Evolutionary conservation across 2,797 vertebrate species (phyloP).

Genomic region (Scyliorhinus canicula): DNA sequence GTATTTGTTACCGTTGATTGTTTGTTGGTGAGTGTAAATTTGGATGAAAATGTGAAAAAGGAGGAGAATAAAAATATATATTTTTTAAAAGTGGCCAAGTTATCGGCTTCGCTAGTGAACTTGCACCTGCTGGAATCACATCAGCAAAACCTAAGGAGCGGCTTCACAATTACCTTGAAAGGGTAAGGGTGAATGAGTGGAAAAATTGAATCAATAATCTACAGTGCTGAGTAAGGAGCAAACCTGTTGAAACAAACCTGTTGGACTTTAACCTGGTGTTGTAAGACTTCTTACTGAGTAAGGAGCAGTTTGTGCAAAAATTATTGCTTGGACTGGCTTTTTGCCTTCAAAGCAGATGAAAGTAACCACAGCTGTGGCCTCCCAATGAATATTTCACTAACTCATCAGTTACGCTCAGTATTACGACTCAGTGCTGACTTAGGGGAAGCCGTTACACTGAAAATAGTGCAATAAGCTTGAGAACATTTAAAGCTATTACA

Average conservation of each 20-base stretch:
- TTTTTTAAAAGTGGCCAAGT: neutral
- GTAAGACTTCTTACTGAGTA: too few species aligned
- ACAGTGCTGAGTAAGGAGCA: neutral
- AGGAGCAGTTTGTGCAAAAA: neutral
- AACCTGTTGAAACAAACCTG: too few species aligned
- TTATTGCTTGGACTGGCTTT: neutral
- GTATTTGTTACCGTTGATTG: too few species aligned
- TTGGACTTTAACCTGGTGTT: too few species aligned
- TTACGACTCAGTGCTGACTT: neutral
- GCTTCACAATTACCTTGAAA: neutral
- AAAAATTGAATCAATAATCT: neutral
- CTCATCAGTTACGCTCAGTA: neutral
- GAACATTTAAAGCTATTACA: neutral
- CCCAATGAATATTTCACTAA: neutral
- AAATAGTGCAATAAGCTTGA: neutral
- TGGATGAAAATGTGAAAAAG: too few species aligned
- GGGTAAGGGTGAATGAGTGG: neutral
- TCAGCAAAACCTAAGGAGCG: neutral
- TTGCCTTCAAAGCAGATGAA: neutral
- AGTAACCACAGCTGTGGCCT: slow-evolving; percentile 25
- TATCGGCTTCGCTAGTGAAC: neutral
- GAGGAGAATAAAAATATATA: too few species aligned
- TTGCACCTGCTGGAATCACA: neutral
- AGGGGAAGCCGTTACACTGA: neutral
- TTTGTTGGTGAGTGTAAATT: too few species aligned